phyloP scores from a whole-genome alignment of 2,797 vertebrate genomes.

The Myotis daubentonii region DNA sequence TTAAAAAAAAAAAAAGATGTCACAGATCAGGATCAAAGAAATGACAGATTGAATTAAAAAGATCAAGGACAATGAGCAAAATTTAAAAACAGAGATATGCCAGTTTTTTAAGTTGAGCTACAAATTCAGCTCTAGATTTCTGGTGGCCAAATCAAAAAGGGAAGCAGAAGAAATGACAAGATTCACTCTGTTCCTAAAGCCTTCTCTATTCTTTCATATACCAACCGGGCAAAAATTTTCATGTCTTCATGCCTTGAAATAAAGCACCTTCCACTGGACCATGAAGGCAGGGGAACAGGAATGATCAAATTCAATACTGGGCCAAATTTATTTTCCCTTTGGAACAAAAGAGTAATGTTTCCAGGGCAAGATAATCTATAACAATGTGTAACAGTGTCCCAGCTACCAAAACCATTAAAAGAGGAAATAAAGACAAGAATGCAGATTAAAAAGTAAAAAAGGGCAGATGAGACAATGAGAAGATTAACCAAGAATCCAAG shows the following conservation, averaged over 20 bases:
- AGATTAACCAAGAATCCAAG: background rate
- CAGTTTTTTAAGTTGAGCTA: slow-evolving; percentile 10
- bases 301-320: background rate
- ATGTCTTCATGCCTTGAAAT: background rate
- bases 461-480: background rate
- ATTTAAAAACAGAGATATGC: background rate
- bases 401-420: background rate
- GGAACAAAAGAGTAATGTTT: background rate
- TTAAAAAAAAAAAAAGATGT: too few species aligned
- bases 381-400: background rate
- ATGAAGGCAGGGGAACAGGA: background rate
- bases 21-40: slow-evolving; percentile 7
- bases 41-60: slow-evolving; percentile 5
- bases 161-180: slow-evolving; percentile 28
- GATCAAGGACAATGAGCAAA: slow-evolving; percentile 33
- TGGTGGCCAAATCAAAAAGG: background rate
- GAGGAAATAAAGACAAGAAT: background rate
- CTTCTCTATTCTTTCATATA: background rate
- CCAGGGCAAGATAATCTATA: background rate
- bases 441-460: background rate
- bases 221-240: background rate
- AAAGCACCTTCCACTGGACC: background rate
- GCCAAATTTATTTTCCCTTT: background rate
- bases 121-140: slow-evolving; percentile 10
- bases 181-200: background rate